phyloP scores from a whole-genome alignment of 2,113 vertebrate species.

The Hystrix cristata region DNA sequence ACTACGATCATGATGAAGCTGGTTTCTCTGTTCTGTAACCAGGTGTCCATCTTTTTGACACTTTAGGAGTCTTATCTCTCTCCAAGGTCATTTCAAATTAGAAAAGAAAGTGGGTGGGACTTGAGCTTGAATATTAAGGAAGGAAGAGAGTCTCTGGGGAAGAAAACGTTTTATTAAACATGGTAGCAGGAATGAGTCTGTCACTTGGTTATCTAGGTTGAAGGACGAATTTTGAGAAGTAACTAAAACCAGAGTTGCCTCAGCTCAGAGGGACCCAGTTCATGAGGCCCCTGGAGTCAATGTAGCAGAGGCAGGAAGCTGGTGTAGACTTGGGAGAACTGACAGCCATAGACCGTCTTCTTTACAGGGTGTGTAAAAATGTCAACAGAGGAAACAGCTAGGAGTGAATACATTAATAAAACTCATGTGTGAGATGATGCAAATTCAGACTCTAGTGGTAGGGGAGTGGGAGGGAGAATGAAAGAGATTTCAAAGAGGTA shows the following conservation, averaged over 20 bases:
- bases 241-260: neutral
- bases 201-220: fast-evolving
- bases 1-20: neutral
- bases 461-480: neutral
- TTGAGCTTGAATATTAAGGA: neutral
- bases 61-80: neutral
- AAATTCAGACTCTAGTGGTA: neutral
- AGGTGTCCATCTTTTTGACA: neutral
- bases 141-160: neutral
- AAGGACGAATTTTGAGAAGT: neutral
- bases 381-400: neutral
- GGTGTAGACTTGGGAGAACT: neutral
- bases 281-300: neutral
- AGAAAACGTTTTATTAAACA: neutral
- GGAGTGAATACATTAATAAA: neutral
- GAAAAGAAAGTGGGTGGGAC: neutral
- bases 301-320: neutral
- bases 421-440: neutral
- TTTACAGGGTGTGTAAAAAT: neutral
- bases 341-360: neutral
- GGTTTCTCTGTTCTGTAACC: neutral
- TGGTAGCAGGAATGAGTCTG: neutral
- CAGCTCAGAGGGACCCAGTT: neutral
- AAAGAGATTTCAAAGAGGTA: neutral
- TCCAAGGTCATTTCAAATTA: neutral